Conservation (phyloP, 2,113 vertebrate species). For the Lota lota region DNA sequence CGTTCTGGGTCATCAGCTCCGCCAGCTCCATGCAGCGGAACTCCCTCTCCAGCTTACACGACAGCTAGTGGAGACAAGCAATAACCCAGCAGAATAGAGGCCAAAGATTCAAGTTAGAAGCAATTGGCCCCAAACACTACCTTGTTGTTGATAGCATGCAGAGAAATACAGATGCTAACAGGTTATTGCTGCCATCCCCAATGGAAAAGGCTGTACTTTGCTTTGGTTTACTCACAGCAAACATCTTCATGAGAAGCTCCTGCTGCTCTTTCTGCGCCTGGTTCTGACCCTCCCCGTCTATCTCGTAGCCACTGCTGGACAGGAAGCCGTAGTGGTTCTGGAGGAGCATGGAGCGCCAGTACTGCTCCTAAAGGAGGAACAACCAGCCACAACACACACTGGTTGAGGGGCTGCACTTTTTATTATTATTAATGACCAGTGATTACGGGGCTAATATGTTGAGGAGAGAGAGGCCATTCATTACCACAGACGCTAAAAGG, state of each 20-base stretch:
- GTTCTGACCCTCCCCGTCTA: slow-evolving; percentile 77
- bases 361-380: slow-evolving; percentile 82
- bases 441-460: no score
- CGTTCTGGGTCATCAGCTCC: slow-evolving; percentile 86
- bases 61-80: slow-evolving; percentile 73
- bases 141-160: no score
- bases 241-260: slow-evolving; percentile 94
- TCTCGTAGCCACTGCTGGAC: slow-evolving; percentile 83
- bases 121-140: no score
- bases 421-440: no score
- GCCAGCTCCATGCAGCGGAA: slow-evolving; percentile 92
- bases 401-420: no score
- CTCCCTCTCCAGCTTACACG: slow-evolving; percentile 92
- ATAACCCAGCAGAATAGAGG: no score
- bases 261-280: slow-evolving; percentile 86
- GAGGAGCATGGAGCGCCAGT: slow-evolving; percentile 88
- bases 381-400: no score
- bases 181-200: no score
- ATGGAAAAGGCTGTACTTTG: not conserved
- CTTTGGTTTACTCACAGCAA: slow-evolving; percentile 82
- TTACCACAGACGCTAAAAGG: no score
- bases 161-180: no score
- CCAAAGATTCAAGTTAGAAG: no score
- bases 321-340: slow-evolving; percentile 85
- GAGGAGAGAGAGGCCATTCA: no score